Conservation (phyloP, 2,113 vertebrate genomes). For the Melanerpes aurifrons region DNA sequence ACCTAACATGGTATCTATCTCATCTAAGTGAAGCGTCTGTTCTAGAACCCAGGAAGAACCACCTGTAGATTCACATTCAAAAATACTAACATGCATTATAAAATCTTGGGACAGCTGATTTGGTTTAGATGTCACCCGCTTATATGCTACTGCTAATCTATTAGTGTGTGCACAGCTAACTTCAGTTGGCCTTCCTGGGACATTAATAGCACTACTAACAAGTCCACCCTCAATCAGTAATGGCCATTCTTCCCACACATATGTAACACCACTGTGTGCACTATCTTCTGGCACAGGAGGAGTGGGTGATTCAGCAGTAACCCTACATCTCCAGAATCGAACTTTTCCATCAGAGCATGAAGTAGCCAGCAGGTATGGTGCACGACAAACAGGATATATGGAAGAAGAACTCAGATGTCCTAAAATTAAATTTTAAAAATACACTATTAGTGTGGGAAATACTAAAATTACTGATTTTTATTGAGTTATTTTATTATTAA, state of each 20-base stretch:
- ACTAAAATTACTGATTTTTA: not conserved
- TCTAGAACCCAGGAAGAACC: constrained; percentile 95
- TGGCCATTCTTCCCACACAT: constrained; percentile 97
- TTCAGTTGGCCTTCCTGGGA: constrained; percentile 86
- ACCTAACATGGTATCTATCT: constrained; percentile 71
- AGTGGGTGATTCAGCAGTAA: constrained; percentile 44
- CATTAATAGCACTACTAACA: constrained; percentile 80
- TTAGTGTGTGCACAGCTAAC: constrained; percentile 96
- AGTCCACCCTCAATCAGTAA: constrained; percentile 89
- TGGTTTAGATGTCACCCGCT: constrained; percentile 63
- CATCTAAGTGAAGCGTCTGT: constrained; percentile 89
- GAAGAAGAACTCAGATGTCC: constrained; percentile 95
- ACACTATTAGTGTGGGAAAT: not conserved
- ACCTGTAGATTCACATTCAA: constrained; percentile 97
- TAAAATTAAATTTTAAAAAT: constrained; percentile 63
- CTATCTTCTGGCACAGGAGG: constrained; percentile 25
- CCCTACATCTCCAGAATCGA: constrained; percentile 92
- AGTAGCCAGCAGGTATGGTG: constrained; percentile 94
- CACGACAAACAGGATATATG: constrained; percentile 89
- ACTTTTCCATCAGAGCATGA: constrained; percentile 95
- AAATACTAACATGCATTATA: constrained; percentile 87
- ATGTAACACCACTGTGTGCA: constrained; percentile 54
- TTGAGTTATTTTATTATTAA: not conserved
- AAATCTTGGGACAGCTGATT: constrained; percentile 74
- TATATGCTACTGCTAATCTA: constrained; percentile 92